These are phyloP conservation scores for Helostoma temminkii DNA, from an alignment of 2,797 vertebrate genomes.

Conservation along the genomic window DNA sequence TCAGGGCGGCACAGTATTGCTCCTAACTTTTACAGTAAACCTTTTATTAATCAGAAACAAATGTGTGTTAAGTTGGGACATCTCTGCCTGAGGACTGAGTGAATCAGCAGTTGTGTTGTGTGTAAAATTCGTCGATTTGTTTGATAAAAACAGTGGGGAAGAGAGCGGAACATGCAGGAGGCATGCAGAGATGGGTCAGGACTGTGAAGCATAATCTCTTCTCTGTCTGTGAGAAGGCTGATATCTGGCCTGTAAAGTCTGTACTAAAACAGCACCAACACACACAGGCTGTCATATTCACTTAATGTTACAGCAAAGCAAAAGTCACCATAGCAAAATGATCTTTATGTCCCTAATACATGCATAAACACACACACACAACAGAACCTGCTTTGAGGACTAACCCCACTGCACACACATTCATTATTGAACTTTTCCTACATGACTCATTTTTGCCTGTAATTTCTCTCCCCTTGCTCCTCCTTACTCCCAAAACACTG, in stretches of 20 bases:
- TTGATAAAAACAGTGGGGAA: conserved; percentile 25
- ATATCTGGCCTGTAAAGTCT: conserved; percentile 20
- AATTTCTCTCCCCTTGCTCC: conserved; percentile 38
- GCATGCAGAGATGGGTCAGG: conserved; percentile 46
- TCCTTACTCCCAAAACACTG: background rate
- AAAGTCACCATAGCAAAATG: conserved; percentile 22
- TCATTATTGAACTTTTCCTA: conserved; percentile 57
- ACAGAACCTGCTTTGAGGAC: conserved; percentile 29
- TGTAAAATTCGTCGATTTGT: conserved; percentile 23
- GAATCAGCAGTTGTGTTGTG: conserved; percentile 38
- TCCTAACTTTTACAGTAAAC: conserved; percentile 7
- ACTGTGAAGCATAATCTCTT: conserved; percentile 58
- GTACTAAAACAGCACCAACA: conserved; percentile 39
- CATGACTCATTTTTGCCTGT: conserved; percentile 77
- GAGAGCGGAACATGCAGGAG: conserved; percentile 50
- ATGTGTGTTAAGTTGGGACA: conserved; percentile 9
- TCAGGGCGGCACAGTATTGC: conserved; percentile 17
- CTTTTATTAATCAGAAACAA: conserved; percentile 29
- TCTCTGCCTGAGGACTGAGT: background rate
- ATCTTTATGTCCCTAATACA: conserved; percentile 31
- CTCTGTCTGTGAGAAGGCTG: conserved; percentile 49
- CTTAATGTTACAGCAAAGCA: conserved; percentile 31
- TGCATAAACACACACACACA: conserved; percentile 28
- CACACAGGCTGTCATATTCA: conserved; percentile 33
- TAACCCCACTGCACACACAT: conserved; percentile 34